Conservation (phyloP, 2,888 invertebrate genomes). For the Macrosiphum euphorbiae region DNA sequence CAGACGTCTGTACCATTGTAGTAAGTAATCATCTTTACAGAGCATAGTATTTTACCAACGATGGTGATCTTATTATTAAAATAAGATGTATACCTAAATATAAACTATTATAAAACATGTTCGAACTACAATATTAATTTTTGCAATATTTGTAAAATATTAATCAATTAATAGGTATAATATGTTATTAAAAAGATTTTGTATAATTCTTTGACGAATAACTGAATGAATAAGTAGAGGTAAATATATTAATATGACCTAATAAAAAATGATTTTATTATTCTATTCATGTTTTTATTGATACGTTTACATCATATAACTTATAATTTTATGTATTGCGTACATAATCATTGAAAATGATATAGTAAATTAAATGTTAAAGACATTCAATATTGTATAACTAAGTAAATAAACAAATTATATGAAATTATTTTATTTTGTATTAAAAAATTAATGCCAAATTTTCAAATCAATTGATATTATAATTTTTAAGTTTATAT, state of each 20-base stretch:
- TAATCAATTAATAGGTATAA: neutral
- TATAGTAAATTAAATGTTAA: neutral
- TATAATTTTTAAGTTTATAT: neutral
- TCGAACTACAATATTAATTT: neutral
- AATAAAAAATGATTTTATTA: neutral
- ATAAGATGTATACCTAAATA: neutral
- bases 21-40: constrained; percentile 25
- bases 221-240: neutral
- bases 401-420: neutral
- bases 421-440: neutral
- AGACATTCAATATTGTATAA: neutral
- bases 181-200: neutral
- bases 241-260: neutral
- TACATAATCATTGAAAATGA: neutral
- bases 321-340: neutral
- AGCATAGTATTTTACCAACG: constrained; percentile 19
- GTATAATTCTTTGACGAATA: neutral
- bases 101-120: neutral
- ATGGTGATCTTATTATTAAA: neutral
- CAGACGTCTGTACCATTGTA: constrained; percentile 39
- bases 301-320: neutral
- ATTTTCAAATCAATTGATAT: too few species aligned
- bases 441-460: too few species aligned
- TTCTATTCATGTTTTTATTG: neutral
- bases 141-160: neutral